Evolutionary conservation across 2,888 invertebrate genomes (phyloP).

Genomic region (Tenodera sinensis): DNA sequence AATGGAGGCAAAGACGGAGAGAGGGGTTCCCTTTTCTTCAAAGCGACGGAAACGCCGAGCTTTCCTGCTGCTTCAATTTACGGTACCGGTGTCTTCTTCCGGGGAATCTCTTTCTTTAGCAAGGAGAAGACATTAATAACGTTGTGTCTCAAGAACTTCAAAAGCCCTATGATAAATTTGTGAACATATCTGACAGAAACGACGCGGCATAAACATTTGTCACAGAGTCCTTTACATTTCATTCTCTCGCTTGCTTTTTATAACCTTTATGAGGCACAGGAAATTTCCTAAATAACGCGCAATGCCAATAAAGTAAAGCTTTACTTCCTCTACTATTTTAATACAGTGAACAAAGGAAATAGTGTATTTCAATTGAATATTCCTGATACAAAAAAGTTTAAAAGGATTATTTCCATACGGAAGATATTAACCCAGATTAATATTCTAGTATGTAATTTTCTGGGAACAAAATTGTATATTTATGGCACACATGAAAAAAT

Average conservation of each 20-base stretch:
- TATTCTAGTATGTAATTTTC: too few species aligned
- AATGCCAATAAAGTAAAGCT: too few species aligned
- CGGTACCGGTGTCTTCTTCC: background rate
- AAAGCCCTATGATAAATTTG: background rate
- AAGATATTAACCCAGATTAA: too few species aligned
- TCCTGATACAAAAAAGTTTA: too few species aligned
- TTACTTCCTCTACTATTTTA: too few species aligned
- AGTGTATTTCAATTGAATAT: too few species aligned
- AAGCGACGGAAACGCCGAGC: background rate
- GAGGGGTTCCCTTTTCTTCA: background rate
- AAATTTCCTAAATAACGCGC: too few species aligned
- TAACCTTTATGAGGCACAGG: too few species aligned
- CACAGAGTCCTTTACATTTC: background rate
- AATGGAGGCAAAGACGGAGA: background rate
- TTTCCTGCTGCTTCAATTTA: background rate
- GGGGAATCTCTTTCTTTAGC: background rate
- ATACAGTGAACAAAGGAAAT: too few species aligned
- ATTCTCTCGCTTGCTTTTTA: background rate
- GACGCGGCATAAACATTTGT: background rate
- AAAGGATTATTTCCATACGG: too few species aligned
- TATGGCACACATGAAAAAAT: too few species aligned
- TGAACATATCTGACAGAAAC: background rate
- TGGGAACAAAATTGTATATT: too few species aligned
- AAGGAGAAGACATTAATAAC: background rate
- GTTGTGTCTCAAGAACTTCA: background rate